Base-by-base conservation (phyloP, 1,140 invertebrate genomes). In the Cardiocondyla obscurior region DNA sequence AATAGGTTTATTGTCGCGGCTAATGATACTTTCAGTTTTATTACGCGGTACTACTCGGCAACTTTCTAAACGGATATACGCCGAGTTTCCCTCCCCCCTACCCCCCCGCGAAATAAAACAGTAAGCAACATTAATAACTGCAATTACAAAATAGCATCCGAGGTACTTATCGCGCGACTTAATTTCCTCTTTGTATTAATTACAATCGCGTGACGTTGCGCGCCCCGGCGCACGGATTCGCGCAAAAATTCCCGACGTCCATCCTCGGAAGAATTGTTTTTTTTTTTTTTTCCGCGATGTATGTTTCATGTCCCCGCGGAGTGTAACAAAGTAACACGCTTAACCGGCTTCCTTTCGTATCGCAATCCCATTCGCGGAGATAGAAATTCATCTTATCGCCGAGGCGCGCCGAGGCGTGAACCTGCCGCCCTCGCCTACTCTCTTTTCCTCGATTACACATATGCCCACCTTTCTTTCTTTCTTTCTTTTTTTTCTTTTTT, bases 11-110 rank as follows among this genome's bases (percentile, higher is more conserved):
- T 86, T 82, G 65, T 82, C 64, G 42, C 14, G 33, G 53, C 57
- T 83, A 85, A 87, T 86, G 72, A 86, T 53, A 79, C 84, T 85
- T 65, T 76, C 69, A 46, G 39, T 51, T 69, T 82, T 69, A 81
- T 58, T 81, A 22, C 44, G 72, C n/a, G 65, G 60, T 57, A 36
- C 25, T 73, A 83, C 55, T 7, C 60, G 58, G 53, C 46, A 79
- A 86, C 64, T 86, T 67, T 69, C 85, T 67, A 83, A 72, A 72
- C 65, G 65, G 33, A 86, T 72, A 33, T 65, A 7, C 72, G 72
- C 65, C 65, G 58, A 30, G 33, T 83, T 85, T 83, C 72, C n/a
- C n/a, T n/a, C n/a, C n/a, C n/a, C n/a, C n/a, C n/a, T n/a, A n/a
- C n/a, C n/a, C n/a, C n/a, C n/a, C 44, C 58, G 82, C 30, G 19